These are phyloP conservation scores for Psophia crepitans DNA, from an alignment of 2,113 vertebrate genomes.

Conservation along the genomic window DNA sequence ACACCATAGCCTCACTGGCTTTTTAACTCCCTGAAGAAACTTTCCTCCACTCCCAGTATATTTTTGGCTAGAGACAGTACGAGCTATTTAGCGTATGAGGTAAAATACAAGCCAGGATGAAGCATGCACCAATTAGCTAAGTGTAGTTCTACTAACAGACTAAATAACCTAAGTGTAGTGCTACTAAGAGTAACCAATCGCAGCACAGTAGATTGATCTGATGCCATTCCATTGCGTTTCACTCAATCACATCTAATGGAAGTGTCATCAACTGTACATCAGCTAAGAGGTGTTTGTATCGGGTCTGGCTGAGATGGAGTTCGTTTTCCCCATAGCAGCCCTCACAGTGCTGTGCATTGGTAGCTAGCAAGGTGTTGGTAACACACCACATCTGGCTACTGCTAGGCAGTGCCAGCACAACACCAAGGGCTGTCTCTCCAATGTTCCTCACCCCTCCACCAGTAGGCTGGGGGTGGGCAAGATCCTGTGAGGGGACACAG, in stretches of 20 bases:
- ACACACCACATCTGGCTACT: no score
- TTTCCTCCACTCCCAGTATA: neutral
- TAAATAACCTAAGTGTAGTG: neutral
- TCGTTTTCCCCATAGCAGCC: no score
- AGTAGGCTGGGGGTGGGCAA: no score
- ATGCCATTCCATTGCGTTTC: neutral
- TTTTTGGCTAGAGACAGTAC: neutral
- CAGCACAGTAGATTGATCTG: no score
- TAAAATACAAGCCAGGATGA: neutral
- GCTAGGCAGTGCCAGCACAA: no score
- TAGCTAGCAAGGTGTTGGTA: no score
- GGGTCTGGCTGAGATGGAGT: no score
- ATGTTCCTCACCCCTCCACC: no score
- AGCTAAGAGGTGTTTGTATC: neutral
- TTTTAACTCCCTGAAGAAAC: neutral
- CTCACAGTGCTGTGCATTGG: no score
- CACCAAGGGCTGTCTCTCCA: no score
- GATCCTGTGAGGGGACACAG: no score
- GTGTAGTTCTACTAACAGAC: neutral
- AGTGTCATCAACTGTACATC: neutral
- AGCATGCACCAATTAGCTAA: rapidly evolving
- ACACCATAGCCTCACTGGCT: rapidly evolving
- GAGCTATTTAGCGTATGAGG: rapidly evolving
- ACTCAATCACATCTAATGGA: neutral
- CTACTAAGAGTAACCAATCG: neutral